phyloP scores from a whole-genome alignment of 2,113 vertebrate genomes.

The Chionodraco myersi region DNA sequence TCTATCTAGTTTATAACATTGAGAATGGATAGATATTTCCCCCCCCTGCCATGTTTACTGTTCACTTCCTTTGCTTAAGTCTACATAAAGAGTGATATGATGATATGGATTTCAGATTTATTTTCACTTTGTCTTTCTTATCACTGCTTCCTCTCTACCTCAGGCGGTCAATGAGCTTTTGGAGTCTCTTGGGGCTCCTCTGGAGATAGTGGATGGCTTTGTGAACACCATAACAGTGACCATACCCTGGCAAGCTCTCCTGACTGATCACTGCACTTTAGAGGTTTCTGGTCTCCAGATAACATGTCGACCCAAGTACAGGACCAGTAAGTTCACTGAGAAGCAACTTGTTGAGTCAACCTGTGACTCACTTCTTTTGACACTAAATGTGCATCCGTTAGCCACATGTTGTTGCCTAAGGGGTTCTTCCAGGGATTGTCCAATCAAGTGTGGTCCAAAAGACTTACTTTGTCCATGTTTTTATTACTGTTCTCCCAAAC shows the following conservation, averaged over 20 bases:
- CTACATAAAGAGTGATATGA: neutral
- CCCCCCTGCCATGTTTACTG: neutral
- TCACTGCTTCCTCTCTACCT: conserved; percentile 12
- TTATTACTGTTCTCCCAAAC: neutral
- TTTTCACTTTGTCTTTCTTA: conserved; percentile 7
- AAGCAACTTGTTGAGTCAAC: neutral
- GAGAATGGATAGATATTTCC: neutral
- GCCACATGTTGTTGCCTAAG: neutral
- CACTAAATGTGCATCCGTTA: neutral
- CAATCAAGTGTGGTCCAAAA: neutral
- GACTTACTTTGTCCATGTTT: neutral
- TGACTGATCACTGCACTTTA: conserved; percentile 93
- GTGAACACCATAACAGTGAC: conserved; percentile 89
- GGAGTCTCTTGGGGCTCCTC: conserved; percentile 88
- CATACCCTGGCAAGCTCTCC: conserved; percentile 92
- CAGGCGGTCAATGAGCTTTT: conserved; percentile 92
- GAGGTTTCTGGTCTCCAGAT: conserved; percentile 91
- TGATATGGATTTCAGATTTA: neutral
- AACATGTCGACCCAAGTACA: conserved; percentile 89
- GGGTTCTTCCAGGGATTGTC: neutral
- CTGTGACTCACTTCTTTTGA: neutral
- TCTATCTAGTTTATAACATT: neutral
- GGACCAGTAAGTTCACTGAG: conserved; percentile 84
- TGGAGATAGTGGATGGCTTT: conserved; percentile 93
- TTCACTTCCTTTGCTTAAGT: neutral